Evolutionary conservation across 2,797 vertebrate genomes (phyloP).

Genomic region (Smutsia gigantea): DNA sequence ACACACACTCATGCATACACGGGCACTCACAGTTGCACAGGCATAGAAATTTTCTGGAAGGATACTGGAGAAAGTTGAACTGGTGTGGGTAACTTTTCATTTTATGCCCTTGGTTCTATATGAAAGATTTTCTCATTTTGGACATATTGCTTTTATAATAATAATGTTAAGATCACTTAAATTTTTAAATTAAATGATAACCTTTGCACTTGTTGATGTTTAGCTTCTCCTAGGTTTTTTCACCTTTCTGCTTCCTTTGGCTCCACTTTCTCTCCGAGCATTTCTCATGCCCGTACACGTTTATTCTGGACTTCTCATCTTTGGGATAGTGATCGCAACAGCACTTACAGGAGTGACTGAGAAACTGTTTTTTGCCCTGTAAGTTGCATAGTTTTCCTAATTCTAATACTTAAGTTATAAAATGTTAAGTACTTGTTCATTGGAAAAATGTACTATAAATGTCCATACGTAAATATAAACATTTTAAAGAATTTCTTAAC

Average conservation of each 20-base stretch:
- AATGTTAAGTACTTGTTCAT: constrained; percentile 41
- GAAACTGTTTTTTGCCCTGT: constrained; percentile 95
- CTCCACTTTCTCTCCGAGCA: constrained; percentile 89
- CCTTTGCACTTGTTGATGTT: constrained; percentile 70
- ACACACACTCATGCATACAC: background rate
- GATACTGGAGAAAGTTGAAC: background rate
- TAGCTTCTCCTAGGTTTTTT: constrained; percentile 92
- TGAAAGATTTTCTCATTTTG: constrained; percentile 49
- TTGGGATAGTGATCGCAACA: constrained; percentile 90
- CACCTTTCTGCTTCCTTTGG: constrained; percentile 92
- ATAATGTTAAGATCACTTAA: constrained; percentile 53
- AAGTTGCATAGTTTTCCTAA: constrained; percentile 85
- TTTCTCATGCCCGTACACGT: constrained; percentile 92
- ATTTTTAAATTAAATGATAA: constrained; percentile 43
- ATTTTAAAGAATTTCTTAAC: background rate
- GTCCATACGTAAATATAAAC: background rate
- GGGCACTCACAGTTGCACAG: background rate
- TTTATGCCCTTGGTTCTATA: constrained; percentile 34
- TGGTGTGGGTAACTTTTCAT: background rate
- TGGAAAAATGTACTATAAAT: constrained; percentile 46
- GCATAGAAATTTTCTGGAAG: background rate
- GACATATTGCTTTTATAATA: constrained; percentile 34
- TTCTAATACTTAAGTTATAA: constrained; percentile 27
- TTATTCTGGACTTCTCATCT: constrained; percentile 93
- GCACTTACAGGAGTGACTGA: constrained; percentile 96